phyloP scores from a whole-genome alignment of 1,140 invertebrate species.

The Drosophila seguyi region DNA sequence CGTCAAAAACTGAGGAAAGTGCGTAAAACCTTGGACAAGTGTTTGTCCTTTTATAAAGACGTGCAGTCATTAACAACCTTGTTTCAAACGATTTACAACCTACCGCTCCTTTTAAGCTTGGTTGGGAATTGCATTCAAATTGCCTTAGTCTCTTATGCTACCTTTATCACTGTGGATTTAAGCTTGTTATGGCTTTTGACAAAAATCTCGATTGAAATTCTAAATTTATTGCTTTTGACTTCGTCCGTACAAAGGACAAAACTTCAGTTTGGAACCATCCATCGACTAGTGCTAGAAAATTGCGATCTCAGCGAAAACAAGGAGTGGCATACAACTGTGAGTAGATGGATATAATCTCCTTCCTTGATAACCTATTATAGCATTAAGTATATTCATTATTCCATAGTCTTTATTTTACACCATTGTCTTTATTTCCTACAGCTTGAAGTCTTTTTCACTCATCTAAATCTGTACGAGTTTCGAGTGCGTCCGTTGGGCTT shows the following conservation, averaged over 20 bases:
- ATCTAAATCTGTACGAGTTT: slow-evolving; percentile 41
- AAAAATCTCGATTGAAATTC: not conserved
- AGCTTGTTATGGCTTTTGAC: not conserved
- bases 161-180: not conserved
- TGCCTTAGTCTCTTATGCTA: slow-evolving; percentile 14
- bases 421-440: not conserved
- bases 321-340: slow-evolving; percentile 47
- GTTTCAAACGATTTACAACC: slow-evolving; percentile 34
- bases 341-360: not conserved
- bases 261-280: slow-evolving; percentile 25
- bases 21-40: slow-evolving; percentile 15
- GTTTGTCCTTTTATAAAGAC: slow-evolving; percentile 47
- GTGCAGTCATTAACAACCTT: slow-evolving; percentile 10
- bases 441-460: slow-evolving; percentile 52
- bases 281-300: slow-evolving; percentile 37
- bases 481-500: slow-evolving; percentile 50
- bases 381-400: not conserved
- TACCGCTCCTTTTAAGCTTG: slow-evolving; percentile 26
- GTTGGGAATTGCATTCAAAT: slow-evolving; percentile 3
- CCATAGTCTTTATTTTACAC: not conserved
- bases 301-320: slow-evolving; percentile 26
- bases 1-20: not conserved
- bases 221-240: slow-evolving; percentile 41
- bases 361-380: not conserved
- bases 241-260: slow-evolving; percentile 22